Evolutionary conservation across 2,113 vertebrate genomes (phyloP), one percentile per base, ranked within the genome.

Genomic region (Caretta caretta): DNA sequence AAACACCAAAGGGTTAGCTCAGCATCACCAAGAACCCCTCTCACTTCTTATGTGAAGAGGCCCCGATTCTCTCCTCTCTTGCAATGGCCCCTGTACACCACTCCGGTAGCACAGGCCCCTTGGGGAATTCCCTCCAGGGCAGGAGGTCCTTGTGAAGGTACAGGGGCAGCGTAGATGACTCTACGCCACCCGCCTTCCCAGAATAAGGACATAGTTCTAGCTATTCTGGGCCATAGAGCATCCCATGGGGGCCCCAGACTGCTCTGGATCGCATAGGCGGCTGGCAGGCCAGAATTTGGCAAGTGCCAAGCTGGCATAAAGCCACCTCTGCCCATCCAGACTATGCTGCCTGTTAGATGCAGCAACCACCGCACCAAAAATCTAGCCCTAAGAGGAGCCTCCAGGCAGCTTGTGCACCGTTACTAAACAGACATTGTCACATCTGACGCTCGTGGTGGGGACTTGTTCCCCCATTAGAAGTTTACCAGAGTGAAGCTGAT

Each of bases 351-450:
- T 38, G 50, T 13, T 24, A 81, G 35, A 42, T 42, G 51, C n/a
- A 35, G n/a, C 29, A 31, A 29, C 5, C 31, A 69, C 62, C 31
- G 16, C 57, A 53, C 35, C n/a, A 31, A 79, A 46, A 4, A 3
- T 69, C 3, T 16, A 0, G 0, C 29, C 75, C 10, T 8, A 31
- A 65, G 80, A 2, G 0, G 49, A 38, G 35, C 12, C 75, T 53
- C 81, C 54, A 90, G 80, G 5, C 48, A 53, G 53, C 31, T 13
- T 57, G 56, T 27, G 86, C 49, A 4, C 38, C 3, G 54, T 72
- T 83, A 3, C 86, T 51, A 75, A 46, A 1, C 59, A 25, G 57
- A 14, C 1, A 42, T 0, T 79, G 83, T 35, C 72, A 1, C 2
- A n/a, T 24, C 62, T 92, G 91, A 24, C 65, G 7, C 65, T 29